Conservation (phyloP, 2,797 vertebrate genomes). For the Odontamblyopus lacepedii region DNA sequence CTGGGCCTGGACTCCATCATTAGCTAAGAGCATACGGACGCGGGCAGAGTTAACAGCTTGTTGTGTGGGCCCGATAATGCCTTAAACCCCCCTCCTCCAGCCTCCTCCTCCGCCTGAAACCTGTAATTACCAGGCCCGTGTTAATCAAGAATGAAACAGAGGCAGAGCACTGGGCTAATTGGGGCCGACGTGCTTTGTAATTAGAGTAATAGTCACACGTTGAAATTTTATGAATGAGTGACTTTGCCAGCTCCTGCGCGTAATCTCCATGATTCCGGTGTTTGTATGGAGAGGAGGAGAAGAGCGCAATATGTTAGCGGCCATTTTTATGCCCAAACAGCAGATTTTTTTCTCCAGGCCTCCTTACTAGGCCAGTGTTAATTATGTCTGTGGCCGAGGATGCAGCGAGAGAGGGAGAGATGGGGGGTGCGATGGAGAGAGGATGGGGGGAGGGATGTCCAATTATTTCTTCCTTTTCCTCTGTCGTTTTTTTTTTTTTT, state of each 20-base stretch:
- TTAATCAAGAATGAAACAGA: slow-evolving; percentile 84
- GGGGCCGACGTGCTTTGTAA: slow-evolving; percentile 85
- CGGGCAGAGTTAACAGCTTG: slow-evolving; percentile 72
- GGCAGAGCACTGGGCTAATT: slow-evolving; percentile 81
- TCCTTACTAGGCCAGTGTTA: slow-evolving; percentile 74
- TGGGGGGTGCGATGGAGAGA: slow-evolving; percentile 10
- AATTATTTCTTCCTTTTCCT: slow-evolving; percentile 76
- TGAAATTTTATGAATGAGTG: slow-evolving; percentile 90
- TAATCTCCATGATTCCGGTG: slow-evolving; percentile 76
- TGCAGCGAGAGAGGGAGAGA: slow-evolving; percentile 11
- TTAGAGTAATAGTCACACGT: slow-evolving; percentile 87
- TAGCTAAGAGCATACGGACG: slow-evolving; percentile 35
- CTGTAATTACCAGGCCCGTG: slow-evolving; percentile 81
- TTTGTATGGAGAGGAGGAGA: slow-evolving; percentile 68
- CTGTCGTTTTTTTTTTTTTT: slow-evolving; percentile 56
- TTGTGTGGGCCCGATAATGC: slow-evolving; percentile 70
- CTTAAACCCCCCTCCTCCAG: slow-evolving; percentile 42
- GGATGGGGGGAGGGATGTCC: slow-evolving; percentile 60
- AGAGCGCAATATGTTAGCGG: slow-evolving; percentile 75
- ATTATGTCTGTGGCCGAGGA: slow-evolving; percentile 75
- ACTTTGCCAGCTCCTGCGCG: slow-evolving; percentile 83
- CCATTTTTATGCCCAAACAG: slow-evolving; percentile 77
- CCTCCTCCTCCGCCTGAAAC: slow-evolving; percentile 58
- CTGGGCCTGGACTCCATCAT: neutral
- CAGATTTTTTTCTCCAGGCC: slow-evolving; percentile 82